Evolutionary conservation across 1,140 invertebrate genomes (phyloP).

Genomic region (Pentalonia nigronervosa): DNA sequence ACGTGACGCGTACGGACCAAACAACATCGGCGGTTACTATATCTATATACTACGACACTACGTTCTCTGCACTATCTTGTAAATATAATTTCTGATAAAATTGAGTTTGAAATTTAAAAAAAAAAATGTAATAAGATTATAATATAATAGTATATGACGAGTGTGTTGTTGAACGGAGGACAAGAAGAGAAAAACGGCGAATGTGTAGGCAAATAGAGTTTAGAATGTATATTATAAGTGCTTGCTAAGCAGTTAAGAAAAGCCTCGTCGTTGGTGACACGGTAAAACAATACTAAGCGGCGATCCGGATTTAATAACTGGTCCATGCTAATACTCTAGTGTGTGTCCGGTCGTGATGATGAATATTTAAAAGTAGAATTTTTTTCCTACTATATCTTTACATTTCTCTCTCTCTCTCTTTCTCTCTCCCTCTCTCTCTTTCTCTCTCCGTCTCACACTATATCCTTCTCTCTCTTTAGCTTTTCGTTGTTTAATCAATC

Average conservation of each 20-base stretch:
- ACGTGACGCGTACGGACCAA: not conserved
- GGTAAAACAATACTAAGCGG: constrained; percentile 54
- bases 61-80: not conserved
- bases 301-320: constrained; percentile 58
- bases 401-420: not conserved
- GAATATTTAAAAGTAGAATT: constrained; percentile 55
- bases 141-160: not conserved
- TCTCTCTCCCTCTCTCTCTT: not conserved
- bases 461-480: not conserved
- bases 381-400: constrained; percentile 16
- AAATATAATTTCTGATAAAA: not conserved
- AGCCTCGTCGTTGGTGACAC: constrained; percentile 34
- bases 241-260: constrained; percentile 30
- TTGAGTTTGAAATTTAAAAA: not conserved
- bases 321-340: constrained; percentile 53
- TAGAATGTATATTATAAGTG: constrained; percentile 16
- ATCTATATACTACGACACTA: not conserved
- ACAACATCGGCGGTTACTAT: not conserved
- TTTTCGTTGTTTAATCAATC: constrained; percentile 56
- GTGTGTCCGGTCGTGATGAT: constrained; percentile 57
- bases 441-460: not conserved
- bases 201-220: not conserved
- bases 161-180: not conserved
- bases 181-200: not conserved
- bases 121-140: not conserved